These are phyloP conservation scores for Petaurus breviceps DNA, from an alignment of 2,113 vertebrate species.

Conservation along the genomic window DNA sequence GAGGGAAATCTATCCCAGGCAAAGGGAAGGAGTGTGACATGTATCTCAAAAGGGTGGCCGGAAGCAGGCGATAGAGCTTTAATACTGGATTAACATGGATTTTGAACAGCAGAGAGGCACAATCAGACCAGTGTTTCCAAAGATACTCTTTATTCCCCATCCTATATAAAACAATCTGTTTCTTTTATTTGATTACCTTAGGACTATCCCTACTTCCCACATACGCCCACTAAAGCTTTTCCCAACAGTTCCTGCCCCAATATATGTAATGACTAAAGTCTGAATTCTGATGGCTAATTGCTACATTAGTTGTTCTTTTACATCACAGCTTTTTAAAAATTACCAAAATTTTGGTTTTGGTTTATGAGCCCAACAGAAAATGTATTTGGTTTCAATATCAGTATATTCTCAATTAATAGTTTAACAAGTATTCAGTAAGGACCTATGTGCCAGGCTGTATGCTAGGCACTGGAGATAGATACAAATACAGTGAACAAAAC, in stretches of 20 bases:
- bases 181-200: background rate
- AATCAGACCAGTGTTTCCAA: background rate
- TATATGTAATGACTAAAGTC: background rate
- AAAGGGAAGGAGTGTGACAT: background rate
- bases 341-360: background rate
- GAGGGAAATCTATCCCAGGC: background rate
- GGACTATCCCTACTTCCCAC: background rate
- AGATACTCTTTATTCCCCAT: background rate
- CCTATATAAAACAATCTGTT: background rate
- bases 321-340: background rate
- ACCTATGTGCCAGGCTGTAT: too few species aligned
- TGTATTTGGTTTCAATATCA: too few species aligned
- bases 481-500: too few species aligned
- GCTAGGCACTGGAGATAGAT: too few species aligned
- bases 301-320: background rate
- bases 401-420: too few species aligned
- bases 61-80: background rate
- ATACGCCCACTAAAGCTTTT: background rate
- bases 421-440: too few species aligned
- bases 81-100: background rate
- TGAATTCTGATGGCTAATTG: background rate
- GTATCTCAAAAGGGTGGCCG: background rate
- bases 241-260: background rate
- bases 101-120: background rate
- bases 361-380: background rate